Evolutionary conservation across 2,113 vertebrate species (phyloP).

Genomic region (Planiliza haematocheilus): DNA sequence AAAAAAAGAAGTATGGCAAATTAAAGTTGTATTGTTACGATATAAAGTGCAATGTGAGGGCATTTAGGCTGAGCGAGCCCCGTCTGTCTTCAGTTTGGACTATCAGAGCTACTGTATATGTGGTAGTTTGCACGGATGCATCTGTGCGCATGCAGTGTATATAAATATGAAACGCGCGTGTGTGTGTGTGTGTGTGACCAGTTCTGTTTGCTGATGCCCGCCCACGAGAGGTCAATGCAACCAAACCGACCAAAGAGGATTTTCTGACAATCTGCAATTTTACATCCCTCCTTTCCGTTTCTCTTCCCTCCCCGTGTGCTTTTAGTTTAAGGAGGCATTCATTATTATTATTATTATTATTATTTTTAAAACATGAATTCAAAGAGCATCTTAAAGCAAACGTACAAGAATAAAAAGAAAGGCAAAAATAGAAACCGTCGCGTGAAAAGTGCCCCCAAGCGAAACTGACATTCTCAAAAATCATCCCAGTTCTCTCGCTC

Average conservation of each 20-base stretch:
- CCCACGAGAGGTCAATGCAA: slow-evolving; percentile 17
- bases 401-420: slow-evolving; percentile 40
- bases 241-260: slow-evolving; percentile 34
- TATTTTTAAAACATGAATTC: slow-evolving; percentile 18
- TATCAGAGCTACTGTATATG: slow-evolving; percentile 22
- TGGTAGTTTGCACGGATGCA: slow-evolving; percentile 38
- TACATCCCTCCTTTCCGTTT: slow-evolving; percentile 34
- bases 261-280: slow-evolving; percentile 42
- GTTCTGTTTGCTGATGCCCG: slow-evolving; percentile 46
- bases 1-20: slow-evolving; percentile 51
- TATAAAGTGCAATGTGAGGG: slow-evolving; percentile 79
- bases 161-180: too few relatives aligned
- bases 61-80: slow-evolving; percentile 57
- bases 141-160: slow-evolving; percentile 33
- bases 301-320: slow-evolving; percentile 65
- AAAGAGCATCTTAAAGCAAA: slow-evolving; percentile 44
- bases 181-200: slow-evolving; percentile 29
- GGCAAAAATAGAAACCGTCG: slow-evolving; percentile 59
- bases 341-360: slow-evolving; percentile 8
- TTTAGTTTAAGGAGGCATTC: slow-evolving; percentile 46
- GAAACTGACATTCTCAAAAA: slow-evolving; percentile 61
- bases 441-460: slow-evolving; percentile 67
- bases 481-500: slow-evolving; percentile 14
- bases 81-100: slow-evolving; percentile 41
- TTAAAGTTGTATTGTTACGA: slow-evolving; percentile 38